Base-by-base conservation (phyloP, 2,888 invertebrate species). In the Macrosiphum euphorbiae region DNA sequence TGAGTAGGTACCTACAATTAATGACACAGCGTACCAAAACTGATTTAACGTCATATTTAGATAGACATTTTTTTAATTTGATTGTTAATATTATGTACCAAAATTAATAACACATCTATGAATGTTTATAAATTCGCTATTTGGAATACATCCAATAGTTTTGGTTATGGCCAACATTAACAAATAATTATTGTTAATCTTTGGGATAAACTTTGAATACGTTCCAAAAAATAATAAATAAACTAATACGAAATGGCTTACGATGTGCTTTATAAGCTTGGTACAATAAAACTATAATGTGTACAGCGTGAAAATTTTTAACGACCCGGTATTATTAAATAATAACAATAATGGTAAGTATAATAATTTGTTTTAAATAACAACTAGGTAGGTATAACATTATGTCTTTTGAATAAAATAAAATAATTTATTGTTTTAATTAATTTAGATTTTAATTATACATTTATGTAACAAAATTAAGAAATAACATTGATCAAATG, bases 111-210 rank as follows among this genome's bases (percentile, higher is more conserved):
- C 50, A 92, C 88, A 52, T 92, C 92, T 41, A 92, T 88, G 92
- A 92, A 88, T 92, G 88, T 88, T 88, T 88, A 92, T 78, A 44
- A 92, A 78, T 52, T 55, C 41, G 5, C 52, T 28, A 52, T 78
- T 92, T 92, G 92, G 92, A 92, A 78, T n/a, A n/a, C 11, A n/a
- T 41, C 88, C 92, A 92, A 88, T 10, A 24, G 50, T 92, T 92
- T 88, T 50, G 67, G 87, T 87, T 87, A 88, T 50, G 28, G 87
- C 88, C 78, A 87, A 88, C 67, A 78, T 92, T 88, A 92, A 88
- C 88, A 92, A 88, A 88, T 92, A 92, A 92, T 92, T 47, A 92
- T 92, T 92, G 88, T 92, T 92, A 88, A 92, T 92, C 88, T 92
- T 92, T 26, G 41, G 41, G 44, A 55, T 88, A 88, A 55, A 78